Conservation (phyloP, 2,113 vertebrate genomes). For the Hiodon tergisus region DNA sequence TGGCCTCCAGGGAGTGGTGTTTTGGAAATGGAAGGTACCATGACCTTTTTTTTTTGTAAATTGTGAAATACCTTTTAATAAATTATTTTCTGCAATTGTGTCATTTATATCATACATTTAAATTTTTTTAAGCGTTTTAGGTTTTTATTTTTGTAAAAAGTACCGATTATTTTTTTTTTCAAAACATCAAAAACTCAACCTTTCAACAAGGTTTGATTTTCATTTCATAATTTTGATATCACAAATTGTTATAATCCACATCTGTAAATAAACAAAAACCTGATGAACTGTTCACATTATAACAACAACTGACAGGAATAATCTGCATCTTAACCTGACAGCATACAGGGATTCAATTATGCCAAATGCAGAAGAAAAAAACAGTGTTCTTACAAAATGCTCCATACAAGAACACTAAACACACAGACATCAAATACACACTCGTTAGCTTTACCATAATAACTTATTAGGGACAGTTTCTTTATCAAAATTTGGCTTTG, state of each 20-base stretch:
- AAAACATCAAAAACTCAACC: not conserved
- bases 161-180: not conserved
- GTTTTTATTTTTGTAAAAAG: too few relatives aligned
- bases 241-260: slow-evolving; percentile 22
- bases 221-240: slow-evolving; percentile 23
- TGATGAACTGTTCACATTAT: not conserved
- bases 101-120: too few relatives aligned
- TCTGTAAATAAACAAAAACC: slow-evolving; percentile 11
- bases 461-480: too few relatives aligned
- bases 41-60: not conserved
- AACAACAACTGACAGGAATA: not conserved
- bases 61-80: not conserved
- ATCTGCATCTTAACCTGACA: not conserved
- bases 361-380: not conserved
- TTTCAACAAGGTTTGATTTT: not conserved
- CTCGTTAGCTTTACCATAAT: too few relatives aligned
- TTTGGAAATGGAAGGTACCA: too few relatives aligned
- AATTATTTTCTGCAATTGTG: not conserved
- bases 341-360: too few relatives aligned
- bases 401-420: not conserved
- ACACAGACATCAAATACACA: not conserved
- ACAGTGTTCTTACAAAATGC: not conserved
- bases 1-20: too few relatives aligned
- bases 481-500: too few relatives aligned
- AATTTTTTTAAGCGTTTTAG: too few relatives aligned